phyloP scores from a whole-genome alignment of 2,888 invertebrate species.

The Lasius fuliginosus region DNA sequence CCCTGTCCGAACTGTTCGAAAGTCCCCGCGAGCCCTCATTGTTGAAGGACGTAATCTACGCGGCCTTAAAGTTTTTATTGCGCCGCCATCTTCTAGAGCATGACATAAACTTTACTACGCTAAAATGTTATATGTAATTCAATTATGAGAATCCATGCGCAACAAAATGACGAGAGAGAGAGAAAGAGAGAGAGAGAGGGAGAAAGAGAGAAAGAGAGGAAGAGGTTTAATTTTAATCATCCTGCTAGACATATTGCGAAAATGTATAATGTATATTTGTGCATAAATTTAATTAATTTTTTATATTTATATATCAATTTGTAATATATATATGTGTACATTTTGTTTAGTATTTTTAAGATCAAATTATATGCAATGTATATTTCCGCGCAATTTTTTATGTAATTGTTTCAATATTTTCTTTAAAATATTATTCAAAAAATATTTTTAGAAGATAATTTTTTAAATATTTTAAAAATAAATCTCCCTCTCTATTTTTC shows the following conservation, averaged over 20 bases:
- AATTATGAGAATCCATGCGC: slow-evolving; percentile 14
- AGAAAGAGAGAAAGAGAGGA: not conserved
- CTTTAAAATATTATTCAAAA: not conserved
- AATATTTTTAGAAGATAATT: not conserved
- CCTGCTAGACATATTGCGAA: not conserved
- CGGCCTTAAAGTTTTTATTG: slow-evolving; percentile 35
- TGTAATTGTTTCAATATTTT: not conserved
- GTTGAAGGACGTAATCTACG: slow-evolving; percentile 42
- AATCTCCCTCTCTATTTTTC: not conserved
- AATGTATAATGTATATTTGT: not conserved
- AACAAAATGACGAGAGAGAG: not conserved
- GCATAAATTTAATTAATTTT: not conserved
- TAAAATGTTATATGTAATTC: slow-evolving; percentile 12
- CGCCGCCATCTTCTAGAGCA: slow-evolving; percentile 19
- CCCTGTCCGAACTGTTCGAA: slow-evolving; percentile 22
- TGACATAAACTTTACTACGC: slow-evolving; percentile 17
- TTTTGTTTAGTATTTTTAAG: not conserved
- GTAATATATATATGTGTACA: not conserved
- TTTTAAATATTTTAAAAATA: not conserved
- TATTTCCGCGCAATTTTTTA: not conserved
- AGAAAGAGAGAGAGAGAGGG: not conserved
- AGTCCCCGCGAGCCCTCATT: slow-evolving; percentile 25
- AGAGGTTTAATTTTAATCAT: not conserved
- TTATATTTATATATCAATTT: not conserved
- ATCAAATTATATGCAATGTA: not conserved